Evolutionary conservation across 2,113 vertebrate species (phyloP).

Genomic region (Sminthopsis crassicaudata): DNA sequence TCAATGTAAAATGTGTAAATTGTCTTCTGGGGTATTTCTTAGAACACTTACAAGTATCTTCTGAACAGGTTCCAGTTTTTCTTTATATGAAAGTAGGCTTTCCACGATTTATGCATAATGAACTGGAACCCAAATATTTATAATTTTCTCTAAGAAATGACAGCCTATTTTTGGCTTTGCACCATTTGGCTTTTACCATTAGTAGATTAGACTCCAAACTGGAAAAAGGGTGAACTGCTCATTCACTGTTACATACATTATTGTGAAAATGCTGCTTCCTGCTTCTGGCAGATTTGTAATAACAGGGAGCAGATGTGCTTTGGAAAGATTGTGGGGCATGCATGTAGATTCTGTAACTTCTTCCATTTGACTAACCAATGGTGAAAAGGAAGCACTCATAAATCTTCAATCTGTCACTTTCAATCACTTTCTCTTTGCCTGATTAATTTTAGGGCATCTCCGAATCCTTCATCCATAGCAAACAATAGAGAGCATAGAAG

Average conservation of each 20-base stretch:
- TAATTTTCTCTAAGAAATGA: background rate
- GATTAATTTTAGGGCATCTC: background rate
- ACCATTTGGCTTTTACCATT: background rate
- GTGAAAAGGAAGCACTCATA: background rate
- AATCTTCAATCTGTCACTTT: background rate
- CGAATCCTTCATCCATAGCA: background rate
- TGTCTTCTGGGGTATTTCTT: background rate
- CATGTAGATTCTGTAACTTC: background rate
- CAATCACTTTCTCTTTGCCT: background rate
- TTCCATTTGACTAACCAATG: background rate
- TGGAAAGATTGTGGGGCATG: background rate
- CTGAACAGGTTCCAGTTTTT: background rate
- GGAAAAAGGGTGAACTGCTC: background rate
- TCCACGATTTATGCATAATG: too few species aligned
- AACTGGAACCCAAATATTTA: too few species aligned
- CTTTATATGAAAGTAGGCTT: too few species aligned
- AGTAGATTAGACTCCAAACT: background rate
- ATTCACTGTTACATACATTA: background rate
- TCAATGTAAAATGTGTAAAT: background rate
- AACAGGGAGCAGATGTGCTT: background rate
- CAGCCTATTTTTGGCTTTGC: background rate
- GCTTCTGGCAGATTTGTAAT: background rate
- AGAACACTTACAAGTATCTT: background rate
- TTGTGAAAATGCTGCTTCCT: background rate
- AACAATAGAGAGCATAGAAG: background rate